phyloP scores from a whole-genome alignment of 1,140 invertebrate genomes.

The Drosophila prosaltans region DNA sequence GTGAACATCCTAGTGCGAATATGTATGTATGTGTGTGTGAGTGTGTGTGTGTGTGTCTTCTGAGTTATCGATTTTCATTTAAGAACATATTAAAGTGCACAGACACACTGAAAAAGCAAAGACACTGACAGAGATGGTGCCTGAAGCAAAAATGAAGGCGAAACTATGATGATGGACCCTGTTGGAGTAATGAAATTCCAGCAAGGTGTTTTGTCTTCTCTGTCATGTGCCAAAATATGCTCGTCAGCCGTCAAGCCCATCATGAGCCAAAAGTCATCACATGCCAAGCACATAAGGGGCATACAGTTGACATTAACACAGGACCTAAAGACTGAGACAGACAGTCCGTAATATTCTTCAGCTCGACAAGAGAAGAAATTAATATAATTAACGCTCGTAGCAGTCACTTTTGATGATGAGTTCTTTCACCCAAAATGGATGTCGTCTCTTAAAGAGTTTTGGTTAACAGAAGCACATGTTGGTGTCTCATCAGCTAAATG shows the following conservation, averaged over 20 bases:
- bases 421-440: conserved; percentile 1
- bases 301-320: conserved; percentile 22
- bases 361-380: conserved; percentile 27
- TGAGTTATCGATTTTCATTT: conserved; percentile 67
- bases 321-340: conserved; percentile 2
- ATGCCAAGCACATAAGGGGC: conserved; percentile 11
- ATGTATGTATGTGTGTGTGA: conserved; percentile 1
- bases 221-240: conserved; percentile 18
- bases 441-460: conserved; percentile 3
- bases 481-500: conserved; percentile 2
- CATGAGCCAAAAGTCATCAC: conserved; percentile 32
- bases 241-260: conserved; percentile 19
- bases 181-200: conserved; percentile 57
- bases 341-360: background rate
- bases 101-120: background rate
- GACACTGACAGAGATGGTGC: background rate
- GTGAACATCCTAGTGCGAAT: background rate
- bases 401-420: conserved; percentile 27
- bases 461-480: conserved; percentile 12
- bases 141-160: conserved; percentile 9
- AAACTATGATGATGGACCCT: conserved; percentile 31
- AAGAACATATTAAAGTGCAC: conserved; percentile 48
- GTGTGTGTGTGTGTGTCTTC: conserved; percentile 32
- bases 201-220: conserved; percentile 36
- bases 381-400: conserved; percentile 54